These are phyloP conservation scores for Phocides pigmalion DNA, from an alignment of 1,140 invertebrate genomes.

Conservation along the genomic window DNA sequence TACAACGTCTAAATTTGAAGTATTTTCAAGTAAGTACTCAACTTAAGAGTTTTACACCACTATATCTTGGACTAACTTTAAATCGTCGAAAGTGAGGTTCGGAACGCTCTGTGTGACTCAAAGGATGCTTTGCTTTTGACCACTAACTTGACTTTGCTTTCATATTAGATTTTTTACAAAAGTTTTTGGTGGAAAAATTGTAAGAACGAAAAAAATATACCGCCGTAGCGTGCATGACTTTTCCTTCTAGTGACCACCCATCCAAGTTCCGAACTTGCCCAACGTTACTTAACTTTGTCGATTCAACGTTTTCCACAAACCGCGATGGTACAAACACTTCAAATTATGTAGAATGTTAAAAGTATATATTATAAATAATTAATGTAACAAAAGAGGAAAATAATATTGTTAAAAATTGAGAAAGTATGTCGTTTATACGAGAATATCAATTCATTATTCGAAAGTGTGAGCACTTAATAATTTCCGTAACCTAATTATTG, in stretches of 20 bases:
- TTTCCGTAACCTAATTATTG: slow-evolving; percentile 41
- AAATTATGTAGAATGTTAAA: no score
- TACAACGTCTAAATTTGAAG: background rate
- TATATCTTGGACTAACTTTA: background rate
- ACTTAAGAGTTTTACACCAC: background rate
- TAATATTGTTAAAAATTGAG: no score
- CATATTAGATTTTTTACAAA: background rate
- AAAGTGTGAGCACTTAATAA: slow-evolving; percentile 21
- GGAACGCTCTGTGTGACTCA: background rate
- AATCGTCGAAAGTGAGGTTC: background rate
- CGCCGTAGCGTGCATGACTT: no score
- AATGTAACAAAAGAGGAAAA: no score
- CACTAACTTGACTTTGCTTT: background rate
- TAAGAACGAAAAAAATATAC: background rate
- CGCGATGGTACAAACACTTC: no score
- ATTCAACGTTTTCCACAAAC: no score
- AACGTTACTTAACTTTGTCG: no score
- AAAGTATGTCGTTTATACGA: no score
- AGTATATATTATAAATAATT: no score
- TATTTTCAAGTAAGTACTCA: background rate
- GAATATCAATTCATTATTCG: slow-evolving; percentile 5
- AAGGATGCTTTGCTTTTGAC: background rate
- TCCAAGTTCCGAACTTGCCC: no score
- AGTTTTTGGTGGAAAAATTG: no score
- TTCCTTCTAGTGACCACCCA: no score